Evolutionary conservation across 2,797 vertebrate species (phyloP), one percentile per base, ranked within the genome.

Genomic region (Sebastes melanostomus): DNA sequence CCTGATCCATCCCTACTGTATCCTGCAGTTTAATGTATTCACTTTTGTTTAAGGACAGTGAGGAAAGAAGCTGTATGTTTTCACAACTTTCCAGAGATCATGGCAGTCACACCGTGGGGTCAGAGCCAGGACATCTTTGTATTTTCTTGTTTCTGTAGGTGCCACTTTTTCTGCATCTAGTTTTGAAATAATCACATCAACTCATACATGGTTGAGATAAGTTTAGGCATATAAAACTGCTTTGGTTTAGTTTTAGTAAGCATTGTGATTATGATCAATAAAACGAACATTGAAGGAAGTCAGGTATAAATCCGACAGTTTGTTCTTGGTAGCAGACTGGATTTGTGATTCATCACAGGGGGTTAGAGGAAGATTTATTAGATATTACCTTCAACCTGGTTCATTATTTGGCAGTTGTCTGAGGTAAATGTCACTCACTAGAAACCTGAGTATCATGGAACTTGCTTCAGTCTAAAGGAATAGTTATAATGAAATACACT

Each of bases 11-110:
- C 78, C 78, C 67, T 59, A 36, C 80, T 65, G 60, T 68, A 66
- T 77, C 82, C 67, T 63, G 66, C 65, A 59, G 46, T 78, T 85
- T 78, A 52, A 74, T 81, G 58, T 77, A 78, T 84, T 89, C 72
- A 81, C 72, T 68, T 70, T 82, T 79, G 63, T 77, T 87, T 77
- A 46, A 58, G 66, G 8, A 22, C 72, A 59, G 38, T 65, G 24
- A 65, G 67, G n/a, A 46, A 29, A 54, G 66, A 32, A 29, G 55
- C 63, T 65, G 30, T 56, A 20, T 32, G 32, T 32, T 30, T 58
- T 29, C 29, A 56, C 34, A 30, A 2, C 25, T 30, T 38, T 14
- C 46, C 59, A 61, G 12, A 69, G 25, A 32, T 34, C 1, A 13
- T 46, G 52, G 27, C 14, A 46, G 8, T 46, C 32, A 16, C 75